A percentile compares a stretch with the other conserved stretches of the same genome.
Evolutionary conservation across 2,113 vertebrate species (phyloP).

Genomic region (Synchiropus splendidus): DNA sequence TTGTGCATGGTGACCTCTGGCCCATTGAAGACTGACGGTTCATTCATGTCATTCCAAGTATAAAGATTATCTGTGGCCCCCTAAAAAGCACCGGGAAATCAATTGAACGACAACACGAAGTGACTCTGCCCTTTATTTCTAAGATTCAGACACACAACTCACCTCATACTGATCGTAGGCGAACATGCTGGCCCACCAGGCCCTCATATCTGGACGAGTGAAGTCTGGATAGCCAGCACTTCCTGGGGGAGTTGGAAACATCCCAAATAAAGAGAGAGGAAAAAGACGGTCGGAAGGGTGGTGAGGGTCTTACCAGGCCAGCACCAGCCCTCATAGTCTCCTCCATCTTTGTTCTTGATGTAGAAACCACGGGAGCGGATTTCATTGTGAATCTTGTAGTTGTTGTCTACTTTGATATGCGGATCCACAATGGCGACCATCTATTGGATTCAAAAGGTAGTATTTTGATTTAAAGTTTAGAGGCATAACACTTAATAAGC

Average conservation of each 20-base stretch:
- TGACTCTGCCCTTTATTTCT: neutral
- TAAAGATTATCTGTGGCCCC: slow-evolving; percentile 78
- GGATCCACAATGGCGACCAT: slow-evolving; percentile 91
- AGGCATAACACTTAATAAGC: too few relatives aligned
- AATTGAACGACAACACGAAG: too few relatives aligned
- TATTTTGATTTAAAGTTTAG: too few relatives aligned
- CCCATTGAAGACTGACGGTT: slow-evolving; percentile 86
- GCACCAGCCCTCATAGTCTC: slow-evolving; percentile 90
- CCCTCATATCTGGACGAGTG: slow-evolving; percentile 73
- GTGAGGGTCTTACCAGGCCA: slow-evolving; percentile 89
- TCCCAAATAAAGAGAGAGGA: too few relatives aligned
- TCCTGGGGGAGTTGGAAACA: slow-evolving; percentile 64
- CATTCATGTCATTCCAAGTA: slow-evolving; percentile 91
- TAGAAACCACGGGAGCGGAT: slow-evolving; percentile 72
- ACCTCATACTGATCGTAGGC: slow-evolving; percentile 83
- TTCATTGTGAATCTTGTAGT: slow-evolving; percentile 79
- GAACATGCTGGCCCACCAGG: slow-evolving; percentile 85
- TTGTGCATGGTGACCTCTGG: slow-evolving; percentile 92
- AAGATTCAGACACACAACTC: slow-evolving; percentile 4
- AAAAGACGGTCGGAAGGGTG: too few relatives aligned
- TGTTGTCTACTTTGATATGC: slow-evolving; percentile 84
- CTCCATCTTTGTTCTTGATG: slow-evolving; percentile 81
- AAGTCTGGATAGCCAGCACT: slow-evolving; percentile 85
- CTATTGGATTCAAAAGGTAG: slow-evolving; percentile 41
- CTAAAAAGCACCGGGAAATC: slow-evolving; percentile 50